Evolutionary conservation across 2,888 invertebrate species (phyloP), one percentile per base, ranked within the genome.

Genomic region (Lysandra bellargus): DNA sequence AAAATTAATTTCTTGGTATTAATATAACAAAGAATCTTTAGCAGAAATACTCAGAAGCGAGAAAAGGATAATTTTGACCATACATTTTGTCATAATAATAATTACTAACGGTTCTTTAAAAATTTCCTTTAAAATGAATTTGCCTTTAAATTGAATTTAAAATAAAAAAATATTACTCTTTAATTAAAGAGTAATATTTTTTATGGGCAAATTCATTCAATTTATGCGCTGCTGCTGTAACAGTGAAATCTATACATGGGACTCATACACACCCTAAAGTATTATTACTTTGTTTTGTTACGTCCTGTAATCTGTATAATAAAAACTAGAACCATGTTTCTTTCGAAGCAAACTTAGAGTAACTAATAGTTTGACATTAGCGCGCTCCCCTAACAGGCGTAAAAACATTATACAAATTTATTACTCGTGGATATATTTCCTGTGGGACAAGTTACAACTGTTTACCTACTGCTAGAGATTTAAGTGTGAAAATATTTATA

Each of bases 331-430:
- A 33, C 33, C 12, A 14, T 33, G 30, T 69, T 33, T 69, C 69
- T 69, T 69, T 4, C 4, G 30, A 1, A 33, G 33, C 1, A 69
- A 69, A 69, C 33, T 69, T 33, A 33, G 30, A 33, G 14, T 33
- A 33, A 69, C 69, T 69, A 69, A 69, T 33, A 69, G 69, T 33
- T 30, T 33, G 33, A 14, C 33, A 69, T 69, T 69, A 69, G 30
- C 33, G 4, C 14, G 69, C 33, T 69, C 69, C 33, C 69, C 69
- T 33, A 33, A 69, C 69, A 69, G 4, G 69, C 30, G 69, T 69
- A 69, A 69, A 69, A 69, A 33, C 69, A 69, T 69, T 69, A 69
- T 33, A 69, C 69, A 69, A 69, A 69, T 69, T 69, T 69, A 33
- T 69, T 14, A 69, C 69, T 33, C 69, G 33, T 1, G 69, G 1